Evolutionary conservation across 2,888 invertebrate genomes (phyloP), one percentile per base, ranked within the genome.

Genomic region (Chrysomela aeneicollis): DNA sequence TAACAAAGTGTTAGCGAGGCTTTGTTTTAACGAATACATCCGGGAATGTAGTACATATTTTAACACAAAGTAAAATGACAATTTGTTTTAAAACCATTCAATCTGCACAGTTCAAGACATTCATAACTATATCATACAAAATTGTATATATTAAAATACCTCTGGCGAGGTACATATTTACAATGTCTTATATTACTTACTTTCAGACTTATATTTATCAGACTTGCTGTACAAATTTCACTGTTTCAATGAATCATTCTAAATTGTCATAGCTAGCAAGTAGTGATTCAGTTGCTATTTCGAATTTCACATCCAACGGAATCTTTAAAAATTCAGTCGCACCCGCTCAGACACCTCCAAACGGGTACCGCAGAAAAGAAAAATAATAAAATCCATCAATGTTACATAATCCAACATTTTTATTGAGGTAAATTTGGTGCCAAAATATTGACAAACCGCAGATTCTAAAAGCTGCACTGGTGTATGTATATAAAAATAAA

Each of bases 171-270:
- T 76, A 78, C 71, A 64, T 73, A 74, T 78, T 74, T 79, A 77
- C 75, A 79, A 75, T 70, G 74, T 77, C 78, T 78, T 79, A 79
- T 69, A 76, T 78, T 77, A 78, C 73, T 75, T 77, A 77, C 76
- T 81, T 42, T 82, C 81, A 81, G 81, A 81, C 81, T 82, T 80
- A 79, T 77, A 75, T 74, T 73, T 76, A 80, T 81, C 82, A 82
- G 82, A 81, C 81, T 82, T 81, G 79, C 80, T 79, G 75, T 78
- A 77, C 77, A 78, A 72, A 70, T 71, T 61, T 58, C 67, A 67
- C 67, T 63, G 63, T 60, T 63, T 61, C 53, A 66, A 71, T 67
- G 69, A 67, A 71, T 67, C 68, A 70, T 67, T 63, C 64, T 67
- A 66, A 70, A 67, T 69, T 68, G 71, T 72, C 70, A 73, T 73